A percentile compares a stretch with the other conserved stretches of the same genome.
phyloP scores from a whole-genome alignment of 2,888 invertebrate genomes.

The Smittia sp. region DNA sequence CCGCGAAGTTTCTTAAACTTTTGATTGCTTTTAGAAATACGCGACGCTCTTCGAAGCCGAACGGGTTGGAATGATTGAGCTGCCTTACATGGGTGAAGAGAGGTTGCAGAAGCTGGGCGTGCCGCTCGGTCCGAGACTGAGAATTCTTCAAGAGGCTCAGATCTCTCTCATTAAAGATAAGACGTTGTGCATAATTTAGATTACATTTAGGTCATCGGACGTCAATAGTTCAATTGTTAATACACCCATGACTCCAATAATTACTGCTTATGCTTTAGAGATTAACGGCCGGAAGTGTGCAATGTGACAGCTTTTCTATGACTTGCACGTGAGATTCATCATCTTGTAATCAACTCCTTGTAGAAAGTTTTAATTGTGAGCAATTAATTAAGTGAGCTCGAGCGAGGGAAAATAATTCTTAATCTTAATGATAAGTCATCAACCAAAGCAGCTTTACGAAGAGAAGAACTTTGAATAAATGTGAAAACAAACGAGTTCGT shows the following conservation, averaged over 20 bases:
- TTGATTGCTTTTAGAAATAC: conserved; percentile 68
- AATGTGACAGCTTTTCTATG: conserved; percentile 28
- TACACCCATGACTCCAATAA: neutral
- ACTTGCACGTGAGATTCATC: conserved; percentile 25
- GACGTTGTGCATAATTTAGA: conserved; percentile 62
- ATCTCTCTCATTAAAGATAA: conserved; percentile 61
- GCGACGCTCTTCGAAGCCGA: conserved; percentile 78
- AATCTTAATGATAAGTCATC: neutral
- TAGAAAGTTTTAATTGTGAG: neutral
- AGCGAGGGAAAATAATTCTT: no score
- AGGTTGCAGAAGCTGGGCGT: conserved; percentile 82
- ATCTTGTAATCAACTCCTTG: neutral
- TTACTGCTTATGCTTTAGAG: neutral
- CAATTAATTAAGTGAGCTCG: neutral
- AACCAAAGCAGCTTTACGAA: conserved; percentile 5
- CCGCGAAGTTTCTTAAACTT: conserved; percentile 30
- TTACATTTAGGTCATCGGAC: neutral
- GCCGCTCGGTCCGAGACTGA: conserved; percentile 82
- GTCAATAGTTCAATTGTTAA: neutral
- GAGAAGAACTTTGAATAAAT: neutral
- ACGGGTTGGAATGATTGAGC: conserved; percentile 83
- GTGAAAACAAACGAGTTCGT: neutral
- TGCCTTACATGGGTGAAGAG: conserved; percentile 88
- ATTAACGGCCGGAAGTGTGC: conserved; percentile 38
- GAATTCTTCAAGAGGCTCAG: conserved; percentile 84